A percentile compares a stretch with the other conserved stretches of the same genome.
Conservation (phyloP, 2,888 invertebrate genomes). For the Xanthorhoe spadicearia region DNA sequence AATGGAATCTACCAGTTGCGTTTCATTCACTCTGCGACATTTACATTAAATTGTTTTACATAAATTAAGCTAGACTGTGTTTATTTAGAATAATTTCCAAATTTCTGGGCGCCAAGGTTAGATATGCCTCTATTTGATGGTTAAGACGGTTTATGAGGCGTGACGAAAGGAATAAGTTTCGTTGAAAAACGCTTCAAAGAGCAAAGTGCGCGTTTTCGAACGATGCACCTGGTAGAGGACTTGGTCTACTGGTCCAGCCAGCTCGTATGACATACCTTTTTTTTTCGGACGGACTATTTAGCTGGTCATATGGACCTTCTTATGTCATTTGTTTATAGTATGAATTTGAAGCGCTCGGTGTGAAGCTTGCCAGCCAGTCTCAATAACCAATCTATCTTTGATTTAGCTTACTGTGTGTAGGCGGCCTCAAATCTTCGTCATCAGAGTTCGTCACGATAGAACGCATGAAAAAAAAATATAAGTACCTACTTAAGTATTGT, state of each 20-base stretch:
- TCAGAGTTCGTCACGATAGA: too few relatives aligned
- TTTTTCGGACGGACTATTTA: too few relatives aligned
- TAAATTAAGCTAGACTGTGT: slow-evolving; percentile 38
- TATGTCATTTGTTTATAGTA: too few relatives aligned
- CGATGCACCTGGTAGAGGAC: slow-evolving; percentile 38
- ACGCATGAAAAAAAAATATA: too few relatives aligned
- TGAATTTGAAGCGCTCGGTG: too few relatives aligned
- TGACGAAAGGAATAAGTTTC: slow-evolving; percentile 57
- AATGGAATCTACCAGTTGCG: slow-evolving; percentile 1
- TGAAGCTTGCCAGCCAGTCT: too few relatives aligned
- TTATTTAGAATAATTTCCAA: slow-evolving; percentile 52
- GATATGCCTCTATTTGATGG: slow-evolving; percentile 61
- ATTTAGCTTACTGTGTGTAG: too few relatives aligned
- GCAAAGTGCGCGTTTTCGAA: slow-evolving; percentile 38
- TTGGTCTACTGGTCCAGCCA: background rate
- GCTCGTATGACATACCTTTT: too few relatives aligned
- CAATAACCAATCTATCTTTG: too few relatives aligned
- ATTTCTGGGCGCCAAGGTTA: slow-evolving; percentile 61
- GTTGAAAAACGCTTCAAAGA: slow-evolving; percentile 48
- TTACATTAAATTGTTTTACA: slow-evolving; percentile 33
- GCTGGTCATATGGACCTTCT: too few relatives aligned
- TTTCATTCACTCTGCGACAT: slow-evolving; percentile 32
- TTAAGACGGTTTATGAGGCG: slow-evolving; percentile 71
- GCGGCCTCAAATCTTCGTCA: too few relatives aligned
- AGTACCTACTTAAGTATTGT: too few relatives aligned